Evolutionary conservation across 53 echinoderm and acorn worm genomes (phyloP).

Genomic region (Paelopatides confundens): DNA sequence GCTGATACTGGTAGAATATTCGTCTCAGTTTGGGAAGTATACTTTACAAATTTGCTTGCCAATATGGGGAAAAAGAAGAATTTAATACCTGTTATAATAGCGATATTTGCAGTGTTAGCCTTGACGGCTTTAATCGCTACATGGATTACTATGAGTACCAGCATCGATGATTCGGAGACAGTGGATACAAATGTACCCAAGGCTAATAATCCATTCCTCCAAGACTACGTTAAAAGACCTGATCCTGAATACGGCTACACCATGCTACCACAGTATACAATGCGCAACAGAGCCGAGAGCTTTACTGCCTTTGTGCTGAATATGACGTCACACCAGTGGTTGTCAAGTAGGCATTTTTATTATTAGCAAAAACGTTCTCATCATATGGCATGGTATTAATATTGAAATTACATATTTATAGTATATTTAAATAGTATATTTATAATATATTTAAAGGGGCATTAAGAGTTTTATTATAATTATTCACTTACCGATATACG

Average conservation of each 20-base stretch:
- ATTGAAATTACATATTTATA: no score
- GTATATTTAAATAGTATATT: background rate
- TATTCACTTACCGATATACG: no score
- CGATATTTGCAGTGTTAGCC: background rate
- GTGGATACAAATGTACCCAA: background rate
- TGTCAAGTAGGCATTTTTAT: conserved; percentile 51
- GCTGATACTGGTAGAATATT: no score
- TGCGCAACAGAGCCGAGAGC: background rate
- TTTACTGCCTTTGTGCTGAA: conserved; percentile 54
- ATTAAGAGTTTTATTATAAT: no score
- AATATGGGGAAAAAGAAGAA: background rate
- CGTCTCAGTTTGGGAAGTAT: no score
- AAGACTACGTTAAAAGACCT: conserved; percentile 10
- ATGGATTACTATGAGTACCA: conserved; percentile 5
- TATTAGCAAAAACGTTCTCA: background rate
- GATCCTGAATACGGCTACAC: conserved; percentile 21
- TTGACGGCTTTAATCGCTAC: conserved; percentile 6
- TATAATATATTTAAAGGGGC: no score
- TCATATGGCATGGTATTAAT: no score
- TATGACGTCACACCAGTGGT: conserved; percentile 60
- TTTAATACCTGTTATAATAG: background rate
- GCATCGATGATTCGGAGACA: background rate
- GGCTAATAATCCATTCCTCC: background rate
- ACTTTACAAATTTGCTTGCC: no score
- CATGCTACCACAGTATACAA: conserved; percentile 19